Evolutionary conservation across 2,888 invertebrate genomes (phyloP).

Genomic region (Stenolophus ochropezus): DNA sequence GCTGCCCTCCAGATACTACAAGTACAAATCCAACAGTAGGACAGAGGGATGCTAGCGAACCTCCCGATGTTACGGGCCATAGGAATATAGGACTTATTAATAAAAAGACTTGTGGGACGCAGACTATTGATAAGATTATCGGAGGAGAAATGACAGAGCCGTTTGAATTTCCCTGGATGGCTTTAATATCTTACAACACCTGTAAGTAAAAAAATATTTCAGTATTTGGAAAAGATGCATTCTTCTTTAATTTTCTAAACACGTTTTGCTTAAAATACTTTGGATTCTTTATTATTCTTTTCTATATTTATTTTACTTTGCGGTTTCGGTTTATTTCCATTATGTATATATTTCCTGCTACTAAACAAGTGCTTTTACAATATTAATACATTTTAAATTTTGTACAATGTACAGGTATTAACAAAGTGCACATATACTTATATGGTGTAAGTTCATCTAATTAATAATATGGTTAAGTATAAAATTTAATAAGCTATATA

Average conservation of each 20-base stretch:
- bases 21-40: neutral
- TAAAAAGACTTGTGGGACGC: constrained; percentile 75
- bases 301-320: constrained; percentile 58
- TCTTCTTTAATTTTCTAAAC: too few relatives aligned
- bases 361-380: neutral
- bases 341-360: neutral
- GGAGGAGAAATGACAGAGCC: constrained; percentile 78
- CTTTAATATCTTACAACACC: constrained; percentile 77
- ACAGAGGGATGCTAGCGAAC: constrained; percentile 55
- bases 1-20: constrained; percentile 73
- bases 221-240: too few relatives aligned
- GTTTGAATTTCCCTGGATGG: constrained; percentile 86
- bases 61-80: constrained; percentile 71
- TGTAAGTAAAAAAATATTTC: too few relatives aligned
- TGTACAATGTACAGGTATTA: neutral
- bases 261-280: neutral
- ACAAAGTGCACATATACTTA: neutral
- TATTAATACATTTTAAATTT: neutral
- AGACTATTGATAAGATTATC: constrained; percentile 76
- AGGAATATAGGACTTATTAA: constrained; percentile 71
- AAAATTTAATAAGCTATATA: neutral
- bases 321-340: neutral
- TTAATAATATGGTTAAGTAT: neutral
- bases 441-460: neutral
- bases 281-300: neutral